Evolutionary conservation across 2,113 vertebrate species (phyloP).

Genomic region (Corythaixoides concolor): DNA sequence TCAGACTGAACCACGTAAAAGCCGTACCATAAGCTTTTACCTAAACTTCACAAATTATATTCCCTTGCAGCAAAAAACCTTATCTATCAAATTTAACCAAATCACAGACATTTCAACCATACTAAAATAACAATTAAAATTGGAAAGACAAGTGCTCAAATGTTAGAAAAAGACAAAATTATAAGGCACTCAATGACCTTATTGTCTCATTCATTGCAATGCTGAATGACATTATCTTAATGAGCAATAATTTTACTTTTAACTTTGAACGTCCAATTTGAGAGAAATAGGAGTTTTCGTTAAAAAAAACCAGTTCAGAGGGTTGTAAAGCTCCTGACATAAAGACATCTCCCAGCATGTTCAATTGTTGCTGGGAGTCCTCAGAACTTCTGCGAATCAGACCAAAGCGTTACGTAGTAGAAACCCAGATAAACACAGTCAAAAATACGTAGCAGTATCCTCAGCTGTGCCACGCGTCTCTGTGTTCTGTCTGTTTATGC

Average conservation of each 20-base stretch:
- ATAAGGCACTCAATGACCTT: neutral
- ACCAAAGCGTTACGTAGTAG: rapidly evolving
- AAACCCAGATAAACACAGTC: neutral
- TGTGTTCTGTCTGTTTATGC: neutral
- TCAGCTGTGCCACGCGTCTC: neutral
- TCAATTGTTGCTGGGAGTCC: neutral
- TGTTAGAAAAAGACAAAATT: neutral
- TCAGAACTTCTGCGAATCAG: neutral
- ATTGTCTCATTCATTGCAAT: neutral
- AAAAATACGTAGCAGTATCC: neutral
- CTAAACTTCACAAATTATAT: neutral
- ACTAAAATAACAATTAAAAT: neutral
- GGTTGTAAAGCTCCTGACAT: neutral
- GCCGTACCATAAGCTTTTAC: rapidly evolving
- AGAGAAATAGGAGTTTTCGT: neutral
- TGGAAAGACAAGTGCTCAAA: neutral
- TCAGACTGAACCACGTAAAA: neutral
- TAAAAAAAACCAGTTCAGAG: neutral
- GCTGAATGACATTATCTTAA: neutral
- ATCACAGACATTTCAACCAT: neutral
- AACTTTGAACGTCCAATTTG: neutral
- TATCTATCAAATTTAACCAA: neutral
- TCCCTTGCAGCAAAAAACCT: neutral
- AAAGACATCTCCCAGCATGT: neutral
- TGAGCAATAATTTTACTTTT: neutral